Conservation (phyloP, 2,888 invertebrate species). For the Acleris literana region DNA sequence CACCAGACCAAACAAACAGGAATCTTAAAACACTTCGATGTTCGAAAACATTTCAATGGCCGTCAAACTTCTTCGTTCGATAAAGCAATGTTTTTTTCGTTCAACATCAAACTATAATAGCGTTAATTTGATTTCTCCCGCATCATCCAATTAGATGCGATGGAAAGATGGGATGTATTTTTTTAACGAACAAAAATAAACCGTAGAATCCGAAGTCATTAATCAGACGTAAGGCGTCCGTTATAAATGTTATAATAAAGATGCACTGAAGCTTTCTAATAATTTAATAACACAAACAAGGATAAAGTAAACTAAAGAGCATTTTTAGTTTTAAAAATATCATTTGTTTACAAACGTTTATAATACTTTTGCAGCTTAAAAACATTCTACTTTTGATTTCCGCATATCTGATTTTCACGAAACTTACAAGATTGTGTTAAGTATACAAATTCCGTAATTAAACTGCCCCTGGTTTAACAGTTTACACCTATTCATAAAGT, state of each 20-base stretch:
- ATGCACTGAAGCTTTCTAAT: constrained; percentile 59
- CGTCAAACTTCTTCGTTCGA: constrained; percentile 24
- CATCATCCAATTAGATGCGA: constrained; percentile 65
- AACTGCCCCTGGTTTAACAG: constrained; percentile 61
- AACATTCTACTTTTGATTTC: background rate
- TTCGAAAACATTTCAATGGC: constrained; percentile 11
- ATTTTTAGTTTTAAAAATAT: constrained; percentile 8
- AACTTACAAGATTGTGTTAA: constrained; percentile 40
- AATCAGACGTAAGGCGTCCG: constrained; percentile 62
- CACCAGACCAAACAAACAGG: background rate
- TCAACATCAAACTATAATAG: constrained; percentile 31
- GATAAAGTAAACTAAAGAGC: constrained; percentile 43
- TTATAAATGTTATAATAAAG: constrained; percentile 53
- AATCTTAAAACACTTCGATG: constrained; percentile 12
- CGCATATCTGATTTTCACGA: background rate
- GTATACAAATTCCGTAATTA: constrained; percentile 41
- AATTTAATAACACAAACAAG: constrained; percentile 64
- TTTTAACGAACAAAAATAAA: constrained; percentile 54
- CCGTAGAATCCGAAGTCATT: constrained; percentile 59
- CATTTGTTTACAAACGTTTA: background rate
- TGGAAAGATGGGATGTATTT: constrained; percentile 47
- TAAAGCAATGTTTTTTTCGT: constrained; percentile 23
- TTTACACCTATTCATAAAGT: constrained; percentile 36
- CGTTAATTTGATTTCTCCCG: constrained; percentile 49
- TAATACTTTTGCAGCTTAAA: no score